Evolutionary conservation across 2,888 invertebrate genomes (phyloP).

Genomic region (Thymelicus acteon): DNA sequence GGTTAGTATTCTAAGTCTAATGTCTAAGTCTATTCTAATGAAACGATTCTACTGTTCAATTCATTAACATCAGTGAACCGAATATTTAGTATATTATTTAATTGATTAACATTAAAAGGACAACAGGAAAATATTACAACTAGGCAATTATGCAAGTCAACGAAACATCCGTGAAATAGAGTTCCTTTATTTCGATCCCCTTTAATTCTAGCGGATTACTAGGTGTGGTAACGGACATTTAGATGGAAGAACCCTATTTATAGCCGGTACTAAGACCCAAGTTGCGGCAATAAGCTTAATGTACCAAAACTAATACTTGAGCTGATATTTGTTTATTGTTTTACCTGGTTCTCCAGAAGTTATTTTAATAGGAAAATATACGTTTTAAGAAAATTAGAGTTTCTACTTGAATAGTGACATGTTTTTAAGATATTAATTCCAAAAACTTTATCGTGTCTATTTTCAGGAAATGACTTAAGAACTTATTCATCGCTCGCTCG

Average conservation of each 20-base stretch:
- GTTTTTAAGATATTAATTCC: no score
- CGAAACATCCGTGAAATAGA: constrained; percentile 33
- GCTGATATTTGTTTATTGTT: constrained; percentile 32
- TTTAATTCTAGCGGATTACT: constrained; percentile 73
- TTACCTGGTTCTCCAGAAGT: constrained; percentile 1
- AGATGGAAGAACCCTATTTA: constrained; percentile 66
- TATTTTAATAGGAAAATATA: not conserved
- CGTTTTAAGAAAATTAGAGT: not conserved
- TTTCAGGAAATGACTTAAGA: no score
- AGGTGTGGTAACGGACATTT: constrained; percentile 68
- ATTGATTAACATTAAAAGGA: not conserved
- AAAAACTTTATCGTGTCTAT: no score
- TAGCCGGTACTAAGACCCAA: constrained; percentile 58
- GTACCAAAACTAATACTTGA: constrained; percentile 53
- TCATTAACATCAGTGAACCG: no score
- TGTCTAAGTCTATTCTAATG: no score
- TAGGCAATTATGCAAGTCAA: constrained; percentile 25
- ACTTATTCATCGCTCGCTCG: no score
- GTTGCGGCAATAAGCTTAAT: constrained; percentile 58
- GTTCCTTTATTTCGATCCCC: constrained; percentile 49
- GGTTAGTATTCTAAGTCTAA: no score
- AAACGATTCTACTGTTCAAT: not conserved
- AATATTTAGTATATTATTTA: no score
- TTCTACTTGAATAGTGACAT: no score
- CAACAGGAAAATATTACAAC: constrained; percentile 6